Evolutionary conservation across 2,797 vertebrate species (phyloP).

Genomic region (Hydrocynus forskahlii): DNA sequence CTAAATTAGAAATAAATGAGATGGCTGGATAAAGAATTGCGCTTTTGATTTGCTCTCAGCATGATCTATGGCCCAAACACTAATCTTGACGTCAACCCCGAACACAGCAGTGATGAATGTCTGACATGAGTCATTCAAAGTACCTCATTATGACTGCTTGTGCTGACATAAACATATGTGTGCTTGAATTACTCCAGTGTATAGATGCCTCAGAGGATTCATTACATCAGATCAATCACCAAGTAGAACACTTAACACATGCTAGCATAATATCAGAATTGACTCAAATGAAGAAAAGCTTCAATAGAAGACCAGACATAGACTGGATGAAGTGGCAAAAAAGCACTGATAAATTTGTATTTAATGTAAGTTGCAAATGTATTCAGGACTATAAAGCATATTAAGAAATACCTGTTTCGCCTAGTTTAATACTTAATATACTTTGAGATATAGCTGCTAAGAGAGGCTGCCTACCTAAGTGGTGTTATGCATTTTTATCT

Average conservation of each 20-base stretch:
- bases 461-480: too few species aligned
- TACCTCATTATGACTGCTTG: conserved; percentile 35
- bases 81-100: conserved; percentile 39
- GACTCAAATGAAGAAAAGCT: not conserved
- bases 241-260: not conserved
- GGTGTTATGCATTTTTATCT: not conserved
- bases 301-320: not conserved
- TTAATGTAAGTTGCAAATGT: not conserved
- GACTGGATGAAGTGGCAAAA: not conserved
- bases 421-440: not conserved
- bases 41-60: conserved; percentile 37
- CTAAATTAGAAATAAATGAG: conserved; percentile 48
- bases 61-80: conserved; percentile 41
- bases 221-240: conserved; percentile 12
- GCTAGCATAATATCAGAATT: not conserved
- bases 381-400: not conserved
- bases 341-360: not conserved
- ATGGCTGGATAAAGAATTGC: conserved; percentile 19
- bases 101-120: conserved; percentile 33
- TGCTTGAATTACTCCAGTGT: conserved; percentile 20
- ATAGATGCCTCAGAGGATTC: conserved; percentile 12
- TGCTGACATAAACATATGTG: conserved; percentile 36
- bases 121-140: conserved; percentile 39
- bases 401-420: not conserved
- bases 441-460: not conserved